Evolutionary conservation across 2,797 vertebrate genomes (phyloP).

Genomic region (Alectoris magna): DNA sequence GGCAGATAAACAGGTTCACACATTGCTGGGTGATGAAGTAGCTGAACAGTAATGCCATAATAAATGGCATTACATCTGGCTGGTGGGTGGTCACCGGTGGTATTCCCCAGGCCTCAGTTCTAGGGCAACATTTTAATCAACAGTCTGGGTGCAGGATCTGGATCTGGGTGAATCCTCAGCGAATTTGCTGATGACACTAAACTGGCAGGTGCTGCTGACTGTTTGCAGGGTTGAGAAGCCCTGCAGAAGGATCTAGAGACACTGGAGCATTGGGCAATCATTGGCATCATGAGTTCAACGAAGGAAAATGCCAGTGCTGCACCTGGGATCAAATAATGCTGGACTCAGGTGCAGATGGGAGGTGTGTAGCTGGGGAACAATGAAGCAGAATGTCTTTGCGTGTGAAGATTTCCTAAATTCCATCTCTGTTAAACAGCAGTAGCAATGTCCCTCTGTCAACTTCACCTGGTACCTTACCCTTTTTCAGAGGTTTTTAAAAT

Average conservation of each 20-base stretch:
- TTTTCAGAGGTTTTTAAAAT: neutral
- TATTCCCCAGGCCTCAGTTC: neutral
- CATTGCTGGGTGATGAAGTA: neutral
- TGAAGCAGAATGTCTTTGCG: neutral
- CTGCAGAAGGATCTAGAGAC: neutral
- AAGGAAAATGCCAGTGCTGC: neutral
- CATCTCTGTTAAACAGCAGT: neutral
- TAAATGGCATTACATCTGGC: neutral
- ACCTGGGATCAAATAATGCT: neutral
- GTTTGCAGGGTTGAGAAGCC: neutral
- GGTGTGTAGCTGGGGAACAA: neutral
- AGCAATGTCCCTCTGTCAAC: neutral
- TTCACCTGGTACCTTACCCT: neutral
- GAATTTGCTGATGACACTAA: neutral
- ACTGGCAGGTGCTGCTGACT: neutral
- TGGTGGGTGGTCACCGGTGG: neutral
- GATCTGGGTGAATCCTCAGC: neutral
- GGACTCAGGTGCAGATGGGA: neutral
- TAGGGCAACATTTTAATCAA: neutral
- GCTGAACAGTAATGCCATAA: neutral
- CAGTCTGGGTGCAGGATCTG: neutral
- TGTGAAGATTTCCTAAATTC: neutral
- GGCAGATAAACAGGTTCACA: neutral
- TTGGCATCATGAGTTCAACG: neutral
- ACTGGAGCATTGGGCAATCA: neutral